Evolutionary conservation across 2,888 invertebrate genomes (phyloP), one percentile per base, ranked within the genome.

Genomic region (Xestia sexstrigata): DNA sequence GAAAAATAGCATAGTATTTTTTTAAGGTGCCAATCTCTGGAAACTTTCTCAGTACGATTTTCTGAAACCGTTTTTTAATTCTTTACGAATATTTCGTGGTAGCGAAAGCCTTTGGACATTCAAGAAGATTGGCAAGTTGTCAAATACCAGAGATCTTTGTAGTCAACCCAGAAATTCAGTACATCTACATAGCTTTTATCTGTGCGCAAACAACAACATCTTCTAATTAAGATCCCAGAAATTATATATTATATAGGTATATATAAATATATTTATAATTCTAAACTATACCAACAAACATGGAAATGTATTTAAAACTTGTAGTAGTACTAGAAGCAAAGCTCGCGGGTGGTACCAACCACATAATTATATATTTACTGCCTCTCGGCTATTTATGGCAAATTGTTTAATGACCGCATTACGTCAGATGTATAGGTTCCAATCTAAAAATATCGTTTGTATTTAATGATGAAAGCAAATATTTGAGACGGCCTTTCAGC

Each of bases 321-420:
- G 39, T 35, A 67, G 42, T 30, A 26, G 49, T 30, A 52, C n/a
- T 47, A 55, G 15, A 70, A 55, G n/a, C 60, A 52, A 49, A 62
- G 49, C 69, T 76, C 52, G 42, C 72, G 65, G 49, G 30, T 52
- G 30, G 47, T 69, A 67, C 70, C 58, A 82, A 65, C 69, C 60
- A 26, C 39, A 65, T 84, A 84, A 77, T 77, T 73, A 77, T 82
- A 45, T 42, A 67, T 70, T 82, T 72, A 74, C 55, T 85, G 74
- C 47, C 60, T 63, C 60, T 52, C n/a, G n/a, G 69, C 71, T 63
- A 70, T 78, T 84, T 73, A 66, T 70, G 66, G 74, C 67, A 77
- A 77, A 80, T 79, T 85, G 62, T 85, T 79, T 79, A 75, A 82
- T 42, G 70, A 77, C 70, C 42, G 60, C 35, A 52, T 69, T 47